Base-by-base conservation (phyloP, 2,113 vertebrate species). In the Ameiurus melas region DNA sequence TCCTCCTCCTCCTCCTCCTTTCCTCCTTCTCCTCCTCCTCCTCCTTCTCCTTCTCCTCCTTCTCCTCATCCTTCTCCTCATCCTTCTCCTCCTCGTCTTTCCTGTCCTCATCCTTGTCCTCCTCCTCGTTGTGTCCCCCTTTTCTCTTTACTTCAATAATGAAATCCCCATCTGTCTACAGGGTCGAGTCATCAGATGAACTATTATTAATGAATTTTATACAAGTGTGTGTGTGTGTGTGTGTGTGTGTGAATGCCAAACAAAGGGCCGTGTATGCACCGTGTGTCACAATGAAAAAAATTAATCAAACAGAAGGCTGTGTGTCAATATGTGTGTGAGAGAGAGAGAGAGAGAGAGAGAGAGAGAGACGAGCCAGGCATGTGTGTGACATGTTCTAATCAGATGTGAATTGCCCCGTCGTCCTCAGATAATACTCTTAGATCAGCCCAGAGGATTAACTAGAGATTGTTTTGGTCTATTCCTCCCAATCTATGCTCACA, bases 101-200 rank as follows among this genome's bases (percentile, higher is more conserved):
- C 43, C 5, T 7, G 43, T 7, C 85, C 75, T 86, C 90, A 91
- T 88, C 84, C 30, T 87, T 91, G 77, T 87, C 51, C 83, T 81
- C 73, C 57, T 85, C 90, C 89, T 87, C 90, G 87, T 84, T 84
- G 88, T 89, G 90, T 89, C 88, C 83, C 85, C 53, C 53, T 90
- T 89, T 90, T 91, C 16, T 87, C 19, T 43, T 30, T 57, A 80
- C 84, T 85, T 92, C 90, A 93, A 89, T 91, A 90, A 93, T 87
- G 78, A 83, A 86, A 62, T 85, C 82, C 75, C 89, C 89, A 90
- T 91, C 89, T 91, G 89, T 83, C 85, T 77, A 85, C 89, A 79
- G 88, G 92, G 91, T 89, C 16, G n/a, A 87, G 83, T 90, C 91
- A 88, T 93, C 89, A 91, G 89, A 89, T 88, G 89, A 84, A 90